phyloP scores from a whole-genome alignment of 2,888 invertebrate genomes.

The Heliconius charithonia region DNA sequence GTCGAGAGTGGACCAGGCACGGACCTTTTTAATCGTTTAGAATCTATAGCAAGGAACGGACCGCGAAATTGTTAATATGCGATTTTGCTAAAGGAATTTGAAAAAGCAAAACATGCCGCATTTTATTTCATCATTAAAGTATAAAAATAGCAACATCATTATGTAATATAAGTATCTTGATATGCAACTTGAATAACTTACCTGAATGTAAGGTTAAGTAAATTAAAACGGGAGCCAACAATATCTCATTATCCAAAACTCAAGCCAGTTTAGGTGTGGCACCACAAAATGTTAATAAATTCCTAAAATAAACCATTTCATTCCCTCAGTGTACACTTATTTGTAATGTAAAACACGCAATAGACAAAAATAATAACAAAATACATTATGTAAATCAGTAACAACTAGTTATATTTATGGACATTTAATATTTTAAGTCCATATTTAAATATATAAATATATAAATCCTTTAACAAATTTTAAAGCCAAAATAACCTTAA shows the following conservation, averaged over 20 bases:
- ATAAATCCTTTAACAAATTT: not conserved
- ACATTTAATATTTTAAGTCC: not conserved
- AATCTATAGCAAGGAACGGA: slow-evolving; percentile 42
- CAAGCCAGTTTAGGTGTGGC: too few species aligned
- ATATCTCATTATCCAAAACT: too few species aligned
- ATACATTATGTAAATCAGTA: not conserved
- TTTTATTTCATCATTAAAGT: not conserved
- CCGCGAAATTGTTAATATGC: slow-evolving; percentile 46
- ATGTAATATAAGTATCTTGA: too few species aligned
- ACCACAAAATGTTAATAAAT: too few species aligned
- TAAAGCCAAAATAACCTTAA: not conserved
- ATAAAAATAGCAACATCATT: not conserved
- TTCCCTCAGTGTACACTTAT: too few species aligned
- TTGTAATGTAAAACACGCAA: too few species aligned
- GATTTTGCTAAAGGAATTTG: slow-evolving; percentile 34
- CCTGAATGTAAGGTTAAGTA: too few species aligned
- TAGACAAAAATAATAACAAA: not conserved
- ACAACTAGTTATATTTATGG: not conserved
- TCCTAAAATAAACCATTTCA: too few species aligned
- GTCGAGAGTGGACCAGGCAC: slow-evolving; percentile 22
- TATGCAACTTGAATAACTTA: too few species aligned
- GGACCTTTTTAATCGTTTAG: slow-evolving; percentile 39
- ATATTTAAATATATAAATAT: too few species aligned
- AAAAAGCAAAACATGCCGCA: slow-evolving; percentile 17
- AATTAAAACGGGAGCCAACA: too few species aligned